These are phyloP conservation scores for Paralichthys olivaceus DNA, from an alignment of 2,113 vertebrate species.

Conservation along the genomic window DNA sequence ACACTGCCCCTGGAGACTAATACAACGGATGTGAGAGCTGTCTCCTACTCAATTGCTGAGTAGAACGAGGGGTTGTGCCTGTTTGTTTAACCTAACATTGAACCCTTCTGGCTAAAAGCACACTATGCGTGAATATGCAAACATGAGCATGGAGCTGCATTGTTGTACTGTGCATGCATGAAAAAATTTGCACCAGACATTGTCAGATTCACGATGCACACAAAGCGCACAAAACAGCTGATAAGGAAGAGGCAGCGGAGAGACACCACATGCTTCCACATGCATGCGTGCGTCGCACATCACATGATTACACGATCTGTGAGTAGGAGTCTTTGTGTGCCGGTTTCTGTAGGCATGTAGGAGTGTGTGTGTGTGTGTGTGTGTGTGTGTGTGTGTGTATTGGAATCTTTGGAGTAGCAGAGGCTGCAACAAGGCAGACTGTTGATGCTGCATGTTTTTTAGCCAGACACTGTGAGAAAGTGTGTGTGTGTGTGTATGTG, in stretches of 20 bases:
- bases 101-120: conserved; percentile 66
- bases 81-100: conserved; percentile 78
- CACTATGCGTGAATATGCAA: conserved; percentile 20
- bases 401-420: conserved; percentile 42
- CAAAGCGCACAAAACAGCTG: conserved; percentile 1
- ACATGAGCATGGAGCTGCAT: not conserved
- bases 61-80: conserved; percentile 68
- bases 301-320: conserved; percentile 72
- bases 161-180: not conserved
- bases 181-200: not conserved
- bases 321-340: conserved; percentile 76
- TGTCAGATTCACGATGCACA: not conserved
- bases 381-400: conserved; percentile 66
- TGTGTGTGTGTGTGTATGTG: conserved; percentile 43
- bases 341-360: conserved; percentile 66
- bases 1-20: conserved; percentile 76
- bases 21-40: conserved; percentile 83
- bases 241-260: conserved; percentile 28
- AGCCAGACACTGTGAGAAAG: conserved; percentile 34
- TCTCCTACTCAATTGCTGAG: conserved; percentile 76
- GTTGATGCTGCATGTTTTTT: conserved; percentile 57
- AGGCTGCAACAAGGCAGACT: conserved; percentile 45
- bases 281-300: conserved; percentile 52
- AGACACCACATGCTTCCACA: conserved; percentile 62
- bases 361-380: conserved; percentile 46